Evolutionary conservation across 2,797 vertebrate genomes (phyloP), one percentile per base, ranked within the genome.

Genomic region (Meda fulgida): DNA sequence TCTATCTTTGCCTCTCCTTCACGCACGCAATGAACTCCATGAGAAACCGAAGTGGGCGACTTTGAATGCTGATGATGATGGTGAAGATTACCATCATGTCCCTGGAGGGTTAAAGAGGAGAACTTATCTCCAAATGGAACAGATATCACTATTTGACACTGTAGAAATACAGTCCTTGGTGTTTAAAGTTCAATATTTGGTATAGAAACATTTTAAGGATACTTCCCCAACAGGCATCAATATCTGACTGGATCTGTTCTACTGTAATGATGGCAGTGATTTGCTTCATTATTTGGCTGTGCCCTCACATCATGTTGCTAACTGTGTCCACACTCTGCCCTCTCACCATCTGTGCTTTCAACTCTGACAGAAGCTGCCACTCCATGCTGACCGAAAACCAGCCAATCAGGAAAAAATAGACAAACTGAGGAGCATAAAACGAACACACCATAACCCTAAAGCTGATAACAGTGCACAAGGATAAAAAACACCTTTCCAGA

Each of bases 331-430:
- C 84, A 73, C 77, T 79, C 77, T 80, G 69, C 84, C 77, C 84
- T 72, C 77, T 80, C 58, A 65, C 84, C 84, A 85, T 85, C 84
- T 85, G 84, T 40, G 77, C 84, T 73, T 79, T 80, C 55, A 80
- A 78, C 76, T 84, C 51, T 36, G 29, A 78, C 65, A 36, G 26
- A 71, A 78, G 73, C 75, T 70, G 75, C 75, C 76, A 78, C 71
- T 84, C 65, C 76, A 46, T 46, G 65, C 75, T 34, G 51, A 84
- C 66, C 38, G 1, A 78, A 78, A 78, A 78, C 36, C 65, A 63
- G 53, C 43, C 77, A 66, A 85, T 73, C 69, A 53, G 67, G 53
- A 53, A 43, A 11, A 72, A 65, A 63, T 5, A 11, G 31, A 53
- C 26, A 85, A 63, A 72, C 18, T 40, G 40, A 26, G 66, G 53